Evolutionary conservation across 2,113 vertebrate genomes (phyloP).

Genomic region (Salvator merianae): DNA sequence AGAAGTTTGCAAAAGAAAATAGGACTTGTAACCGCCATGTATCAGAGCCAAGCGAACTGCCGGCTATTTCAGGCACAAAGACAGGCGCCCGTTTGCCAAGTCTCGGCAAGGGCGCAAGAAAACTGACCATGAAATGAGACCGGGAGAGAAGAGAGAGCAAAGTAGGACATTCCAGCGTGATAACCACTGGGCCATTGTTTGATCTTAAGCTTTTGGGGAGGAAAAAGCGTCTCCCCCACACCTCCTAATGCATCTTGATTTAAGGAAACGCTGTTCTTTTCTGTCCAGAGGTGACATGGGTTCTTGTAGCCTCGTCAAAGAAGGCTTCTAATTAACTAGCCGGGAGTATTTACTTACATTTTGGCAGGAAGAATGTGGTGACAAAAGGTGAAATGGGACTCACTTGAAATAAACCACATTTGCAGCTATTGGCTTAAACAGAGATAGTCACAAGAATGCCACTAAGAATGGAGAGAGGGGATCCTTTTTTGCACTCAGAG

Average conservation of each 20-base stretch:
- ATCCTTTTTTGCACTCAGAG: not conserved
- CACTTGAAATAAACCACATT: not conserved
- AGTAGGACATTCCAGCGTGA: constrained; percentile 29
- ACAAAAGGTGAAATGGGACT: not conserved
- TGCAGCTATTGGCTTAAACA: not conserved
- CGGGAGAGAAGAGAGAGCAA: fast-evolving
- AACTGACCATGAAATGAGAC: constrained; percentile 26
- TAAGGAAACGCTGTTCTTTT: constrained; percentile 29
- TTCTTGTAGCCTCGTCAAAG: not conserved
- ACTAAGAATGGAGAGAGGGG: not conserved
- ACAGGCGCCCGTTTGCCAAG: constrained; percentile 15
- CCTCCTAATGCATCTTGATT: constrained; percentile 26
- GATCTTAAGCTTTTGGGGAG: constrained; percentile 22
- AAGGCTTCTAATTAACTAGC: constrained; percentile 39
- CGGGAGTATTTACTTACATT: constrained; percentile 38
- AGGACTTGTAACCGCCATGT: constrained; percentile 25
- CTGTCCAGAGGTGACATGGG: constrained; percentile 6
- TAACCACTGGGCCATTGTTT: constrained; percentile 23
- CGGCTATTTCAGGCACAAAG: constrained; percentile 14
- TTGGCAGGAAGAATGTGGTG: not conserved
- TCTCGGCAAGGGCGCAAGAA: not conserved
- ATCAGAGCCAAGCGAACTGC: constrained; percentile 2
- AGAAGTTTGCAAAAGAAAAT: constrained; percentile 13
- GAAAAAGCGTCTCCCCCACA: not conserved
- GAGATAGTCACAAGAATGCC: not conserved